Percentiles rank a stretch among this genome's conserved stretches.
Evolutionary conservation across 2,797 vertebrate genomes (phyloP).

Genomic region (Eulemur albifrons): DNA sequence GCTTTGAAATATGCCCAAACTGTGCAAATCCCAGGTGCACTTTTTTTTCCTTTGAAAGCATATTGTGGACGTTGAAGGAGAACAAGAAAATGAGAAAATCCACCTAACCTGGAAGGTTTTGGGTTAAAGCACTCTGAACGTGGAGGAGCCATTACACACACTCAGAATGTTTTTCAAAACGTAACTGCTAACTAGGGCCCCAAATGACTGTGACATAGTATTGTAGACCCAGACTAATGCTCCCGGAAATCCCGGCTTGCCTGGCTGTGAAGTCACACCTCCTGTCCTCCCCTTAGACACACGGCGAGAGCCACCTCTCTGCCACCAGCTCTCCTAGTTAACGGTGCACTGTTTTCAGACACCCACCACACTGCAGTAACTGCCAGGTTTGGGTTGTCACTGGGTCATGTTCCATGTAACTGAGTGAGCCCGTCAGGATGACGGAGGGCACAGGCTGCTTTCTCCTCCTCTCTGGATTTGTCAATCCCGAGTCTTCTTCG

Average conservation of each 20-base stretch:
- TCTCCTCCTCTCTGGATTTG: neutral
- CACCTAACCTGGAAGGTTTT: conserved; percentile 5
- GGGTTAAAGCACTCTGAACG: conserved; percentile 47
- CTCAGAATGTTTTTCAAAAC: conserved; percentile 74
- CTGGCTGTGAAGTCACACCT: conserved; percentile 74
- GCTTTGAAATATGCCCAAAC: neutral
- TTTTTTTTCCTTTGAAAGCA: neutral
- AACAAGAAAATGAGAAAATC: neutral
- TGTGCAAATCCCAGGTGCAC: neutral
- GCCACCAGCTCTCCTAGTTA: conserved; percentile 69
- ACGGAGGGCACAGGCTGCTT: neutral
- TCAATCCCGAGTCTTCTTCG: conserved; percentile 1
- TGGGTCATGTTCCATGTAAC: conserved; percentile 24
- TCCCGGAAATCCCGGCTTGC: conserved; percentile 62
- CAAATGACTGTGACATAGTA: conserved; percentile 80
- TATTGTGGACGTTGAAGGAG: neutral
- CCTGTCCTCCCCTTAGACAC: conserved; percentile 43
- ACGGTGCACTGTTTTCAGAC: conserved; percentile 63
- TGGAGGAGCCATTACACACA: neutral
- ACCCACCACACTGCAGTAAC: neutral
- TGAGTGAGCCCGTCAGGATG: conserved; percentile 47
- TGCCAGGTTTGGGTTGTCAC: conserved; percentile 1
- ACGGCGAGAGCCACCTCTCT: conserved; percentile 44
- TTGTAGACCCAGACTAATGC: conserved; percentile 74
- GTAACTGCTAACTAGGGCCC: conserved; percentile 80